Percentiles rank a stretch among this genome's conserved stretches.
phyloP scores from a whole-genome alignment of 1,140 invertebrate genomes.

The Bombus confusus region DNA sequence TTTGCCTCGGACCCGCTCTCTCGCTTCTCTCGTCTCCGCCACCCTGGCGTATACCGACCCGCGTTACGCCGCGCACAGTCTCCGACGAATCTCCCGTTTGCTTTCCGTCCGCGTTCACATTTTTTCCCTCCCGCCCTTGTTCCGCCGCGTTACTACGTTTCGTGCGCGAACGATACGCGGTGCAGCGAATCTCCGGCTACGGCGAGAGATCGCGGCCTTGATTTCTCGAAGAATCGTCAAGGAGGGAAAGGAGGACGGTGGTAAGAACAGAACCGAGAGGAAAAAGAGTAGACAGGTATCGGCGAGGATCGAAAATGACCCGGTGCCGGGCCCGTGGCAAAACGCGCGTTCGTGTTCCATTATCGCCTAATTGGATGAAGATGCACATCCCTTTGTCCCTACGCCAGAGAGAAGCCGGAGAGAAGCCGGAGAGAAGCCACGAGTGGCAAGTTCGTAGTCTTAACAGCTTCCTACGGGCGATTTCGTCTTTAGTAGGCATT shows the following conservation, averaged over 20 bases:
- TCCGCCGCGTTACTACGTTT: background rate
- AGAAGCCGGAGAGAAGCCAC: slow-evolving; percentile 31
- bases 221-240: background rate
- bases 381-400: slow-evolving; percentile 75
- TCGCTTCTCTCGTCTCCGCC: background rate
- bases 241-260: background rate
- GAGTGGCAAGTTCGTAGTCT: slow-evolving; percentile 49
- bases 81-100: slow-evolving; percentile 5
- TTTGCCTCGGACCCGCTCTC: slow-evolving; percentile 19
- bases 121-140: background rate
- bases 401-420: background rate
- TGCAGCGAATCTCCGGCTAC: background rate
- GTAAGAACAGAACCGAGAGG: background rate
- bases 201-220: background rate
- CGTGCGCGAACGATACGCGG: background rate
- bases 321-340: slow-evolving; percentile 59
- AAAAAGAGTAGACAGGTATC: slow-evolving; percentile 2
- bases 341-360: slow-evolving; percentile 68
- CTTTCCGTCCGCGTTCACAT: background rate
- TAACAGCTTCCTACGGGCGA: slow-evolving; percentile 46
- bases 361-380: slow-evolving; percentile 78
- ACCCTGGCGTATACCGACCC: background rate
- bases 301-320: slow-evolving; percentile 49
- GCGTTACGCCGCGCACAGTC: background rate
- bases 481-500: slow-evolving; percentile 51